A percentile compares a stretch with the other conserved stretches of the same genome.
Conservation (phyloP, 2,797 vertebrate genomes). For the Galaxias olidus region DNA sequence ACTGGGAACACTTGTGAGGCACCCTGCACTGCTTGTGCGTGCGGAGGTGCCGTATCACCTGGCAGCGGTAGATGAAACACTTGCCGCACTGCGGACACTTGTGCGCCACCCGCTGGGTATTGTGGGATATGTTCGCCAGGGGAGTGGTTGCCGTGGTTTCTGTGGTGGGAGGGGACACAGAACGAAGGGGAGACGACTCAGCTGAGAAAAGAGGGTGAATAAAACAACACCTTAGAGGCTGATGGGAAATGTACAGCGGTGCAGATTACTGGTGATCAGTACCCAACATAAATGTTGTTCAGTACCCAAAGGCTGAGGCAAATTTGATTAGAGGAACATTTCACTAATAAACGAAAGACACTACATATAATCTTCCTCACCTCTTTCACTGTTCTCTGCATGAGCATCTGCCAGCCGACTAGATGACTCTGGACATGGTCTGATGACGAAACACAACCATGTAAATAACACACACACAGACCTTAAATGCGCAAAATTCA, state of each 20-base stretch:
- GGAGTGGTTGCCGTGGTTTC: not conserved
- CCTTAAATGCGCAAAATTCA: too few species aligned
- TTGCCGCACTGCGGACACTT: constrained; percentile 71
- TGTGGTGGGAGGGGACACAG: constrained; percentile 29
- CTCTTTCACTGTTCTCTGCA: constrained; percentile 3
- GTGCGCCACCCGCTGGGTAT: constrained; percentile 68
- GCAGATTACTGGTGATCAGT: constrained; percentile 71
- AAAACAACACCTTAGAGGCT: constrained; percentile 21
- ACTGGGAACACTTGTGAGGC: constrained; percentile 33
- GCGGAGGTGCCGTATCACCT: constrained; percentile 73
- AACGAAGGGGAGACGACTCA: not conserved
- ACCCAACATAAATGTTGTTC: too few species aligned
- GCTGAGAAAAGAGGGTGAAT: constrained; percentile 13
- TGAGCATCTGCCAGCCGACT: not conserved
- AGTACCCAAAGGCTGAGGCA: too few species aligned
- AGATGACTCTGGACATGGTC: not conserved
- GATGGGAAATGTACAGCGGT: constrained; percentile 40
- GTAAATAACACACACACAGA: not conserved
- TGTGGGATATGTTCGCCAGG: constrained; percentile 53
- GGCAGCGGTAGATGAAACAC: constrained; percentile 73
- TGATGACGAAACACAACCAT: not conserved
- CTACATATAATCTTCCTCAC: not conserved
- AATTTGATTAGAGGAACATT: too few species aligned
- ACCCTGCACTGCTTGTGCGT: constrained; percentile 48
- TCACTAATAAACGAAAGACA: too few species aligned